Evolutionary conservation across 2,797 vertebrate species (phyloP).

Genomic region (Gallirallus australis): DNA sequence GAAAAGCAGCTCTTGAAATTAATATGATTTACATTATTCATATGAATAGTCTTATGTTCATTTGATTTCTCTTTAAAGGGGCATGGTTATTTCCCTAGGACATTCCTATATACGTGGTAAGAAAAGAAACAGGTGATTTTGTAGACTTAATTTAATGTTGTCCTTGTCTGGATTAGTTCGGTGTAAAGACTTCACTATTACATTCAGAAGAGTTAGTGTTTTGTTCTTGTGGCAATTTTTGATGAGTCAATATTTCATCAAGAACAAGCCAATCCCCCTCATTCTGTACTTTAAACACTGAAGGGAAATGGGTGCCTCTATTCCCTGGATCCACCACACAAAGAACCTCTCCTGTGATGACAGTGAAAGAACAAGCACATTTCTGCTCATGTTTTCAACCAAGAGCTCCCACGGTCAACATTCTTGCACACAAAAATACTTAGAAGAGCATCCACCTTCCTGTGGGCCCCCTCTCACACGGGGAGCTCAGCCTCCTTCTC

Average conservation of each 20-base stretch:
- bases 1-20: not conserved
- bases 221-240: not conserved
- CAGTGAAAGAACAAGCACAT: not conserved
- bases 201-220: not conserved
- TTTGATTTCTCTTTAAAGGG: not conserved
- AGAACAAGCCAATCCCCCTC: not conserved
- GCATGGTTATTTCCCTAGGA: not conserved
- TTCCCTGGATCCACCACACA: not conserved
- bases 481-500: not conserved
- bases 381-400: not conserved
- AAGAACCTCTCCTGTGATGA: not conserved
- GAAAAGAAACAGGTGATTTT: conserved; percentile 21
- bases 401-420: not conserved
- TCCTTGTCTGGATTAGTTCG: not conserved
- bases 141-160: not conserved
- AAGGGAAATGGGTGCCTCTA: not conserved
- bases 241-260: not conserved
- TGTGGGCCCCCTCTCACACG: rapidly evolving
- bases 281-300: not conserved
- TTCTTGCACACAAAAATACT: not conserved
- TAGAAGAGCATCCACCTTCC: not conserved
- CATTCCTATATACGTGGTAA: not conserved
- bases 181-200: not conserved
- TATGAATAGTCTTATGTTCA: not conserved
- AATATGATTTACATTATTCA: not conserved